Base-by-base conservation (phyloP, 2,888 invertebrate species). In the Eupithecia pulchellata region DNA sequence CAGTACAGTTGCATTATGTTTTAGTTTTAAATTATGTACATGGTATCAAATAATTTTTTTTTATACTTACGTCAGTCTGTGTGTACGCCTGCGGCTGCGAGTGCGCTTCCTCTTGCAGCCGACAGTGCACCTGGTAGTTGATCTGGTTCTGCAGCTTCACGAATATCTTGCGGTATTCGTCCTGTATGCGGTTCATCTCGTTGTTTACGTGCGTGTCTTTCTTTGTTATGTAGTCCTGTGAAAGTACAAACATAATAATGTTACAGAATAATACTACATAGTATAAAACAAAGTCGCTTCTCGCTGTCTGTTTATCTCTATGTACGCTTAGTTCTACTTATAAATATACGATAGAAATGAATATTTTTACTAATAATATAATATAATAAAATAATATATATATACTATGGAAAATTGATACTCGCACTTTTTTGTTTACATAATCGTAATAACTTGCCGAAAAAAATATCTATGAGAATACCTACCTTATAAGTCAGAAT, bases 151-250 rank as follows among this genome's bases (percentile, higher is more conserved):
- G 95, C 77, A 95, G 85, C 80, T 95, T 95, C 42, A 93, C 83
- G 78, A 95, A 92, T 81, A 95, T 94, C 81, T 92, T 94, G 76
- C 95, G 89, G 81, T 96, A 96, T 75, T 95, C 95, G 55, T 95
- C 92, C 79, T 96, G 96, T 78, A 96, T 95, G 55, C 96, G 92
- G 74, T 95, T 95, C 82, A 95, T 95, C 84, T 96, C 96, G 71
- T 93, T 94, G 77, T 93, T 91, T 76, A 96, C 94, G 81, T 96
- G 96, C 32, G 95, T 94, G 72, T 96, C 96, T 79, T 96, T 96
- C 76, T 96, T 96, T 34, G 95, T 91, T 25, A 96, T 95, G 78
- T 96, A 96, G 75, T 96, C 95, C 95, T 96, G 80, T 27, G 87
- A 78, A 64, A 5, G 29, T 14, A 47, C 14, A 62, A 64, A 2